Base-by-base conservation (phyloP, 2,113 vertebrate species). In the Crypturellus undulatus region DNA sequence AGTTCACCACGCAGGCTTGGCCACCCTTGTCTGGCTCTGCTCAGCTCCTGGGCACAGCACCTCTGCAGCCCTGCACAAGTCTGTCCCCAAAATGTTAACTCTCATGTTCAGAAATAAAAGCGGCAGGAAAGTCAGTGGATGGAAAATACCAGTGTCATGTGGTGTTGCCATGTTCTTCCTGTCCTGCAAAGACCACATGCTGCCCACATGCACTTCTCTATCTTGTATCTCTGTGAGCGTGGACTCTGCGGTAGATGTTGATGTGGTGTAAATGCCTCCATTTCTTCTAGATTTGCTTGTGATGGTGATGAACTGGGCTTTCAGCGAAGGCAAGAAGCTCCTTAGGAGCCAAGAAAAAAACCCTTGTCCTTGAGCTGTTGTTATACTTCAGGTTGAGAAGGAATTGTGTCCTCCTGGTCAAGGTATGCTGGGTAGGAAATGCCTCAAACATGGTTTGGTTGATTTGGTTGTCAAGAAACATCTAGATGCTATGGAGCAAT, bases 181-280 rank as follows among this genome's bases (percentile, higher is more conserved):
- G 70, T 42, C 22, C 62, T 58, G 10, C 36, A 58, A 4, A 0
- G 0, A 25, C n/a, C 47, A 9, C 24, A 14, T 42, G 5, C 32
- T 80, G 47, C 60, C 34, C 0, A 2, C 49, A 45, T 1, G 1
- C 45, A 40, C 25, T 34, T n/a, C 9, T 42, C 30, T 73, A 0
- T 38, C 56, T 79, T 30, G 13, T 22, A 36, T 38, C 40, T n/a
- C 17, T 21, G 0, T n/a, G 68, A 75, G 80, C 1, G 1, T 51
- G 42, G 12, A 63, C 3, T 1, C 6, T 71, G 38, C 20, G 67
- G 9, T 90, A 58, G 26, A 26, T 32, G 36, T 68, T 47, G 45
- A 32, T 0, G 2, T 68, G 38, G 6, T 54, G 18, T 71, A 42
- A 86, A 77, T 32, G 43, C 17, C 28, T 54, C 6, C 15, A 34